Base-by-base conservation (phyloP, 1,140 invertebrate genomes). In the Acromyrmex echinatior region DNA sequence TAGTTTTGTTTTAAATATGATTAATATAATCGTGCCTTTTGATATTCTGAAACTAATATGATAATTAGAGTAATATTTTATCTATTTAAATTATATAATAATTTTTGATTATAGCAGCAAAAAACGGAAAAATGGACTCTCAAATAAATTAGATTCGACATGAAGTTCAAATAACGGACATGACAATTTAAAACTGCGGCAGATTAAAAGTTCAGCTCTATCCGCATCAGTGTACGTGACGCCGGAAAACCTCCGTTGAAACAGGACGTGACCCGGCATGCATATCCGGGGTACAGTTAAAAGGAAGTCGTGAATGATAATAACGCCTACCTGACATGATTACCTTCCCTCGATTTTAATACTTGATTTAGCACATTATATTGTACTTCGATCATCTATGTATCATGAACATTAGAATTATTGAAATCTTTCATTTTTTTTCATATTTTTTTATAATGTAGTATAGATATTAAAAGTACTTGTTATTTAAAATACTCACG, bases 211-310 rank as follows among this genome's bases (percentile, higher is more conserved):
- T 86, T 88, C 77, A 88, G 84, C 66, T 89, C 77, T 88, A 79
- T 85, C 85, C 63, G 70, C 39, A 87, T 90, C 87, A 62, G 51
- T 65, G 80, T 92, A 92, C 93, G 93, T 95, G 94, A 92, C 92
- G 91, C 90, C 88, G 88, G 89, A 85, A 90, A 92, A 88, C 76
- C 90, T 87, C 68, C 92, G 87, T 87, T 87, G 93, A 93, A 92
- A 92, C 91, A 78, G 92, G 88, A 95, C 94, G 94, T 95, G 94
- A 95, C 90, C 91, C 58, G 87, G 93, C 95, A 94, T 94, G 87
- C 92, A 88, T 87, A 93, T 95, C 93, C 91, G 92, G 92, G 91
- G 91, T 93, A 92, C 86, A 87, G 77, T 91, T 82, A 87, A 90
- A 45, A 93, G 93, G 94, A 95, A 94, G 94, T 93, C 92, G 93